Percentiles rank a stretch among this genome's conserved stretches.
phyloP scores from a whole-genome alignment of 2,888 invertebrate species.

The Tricholauxania praeusta region DNA sequence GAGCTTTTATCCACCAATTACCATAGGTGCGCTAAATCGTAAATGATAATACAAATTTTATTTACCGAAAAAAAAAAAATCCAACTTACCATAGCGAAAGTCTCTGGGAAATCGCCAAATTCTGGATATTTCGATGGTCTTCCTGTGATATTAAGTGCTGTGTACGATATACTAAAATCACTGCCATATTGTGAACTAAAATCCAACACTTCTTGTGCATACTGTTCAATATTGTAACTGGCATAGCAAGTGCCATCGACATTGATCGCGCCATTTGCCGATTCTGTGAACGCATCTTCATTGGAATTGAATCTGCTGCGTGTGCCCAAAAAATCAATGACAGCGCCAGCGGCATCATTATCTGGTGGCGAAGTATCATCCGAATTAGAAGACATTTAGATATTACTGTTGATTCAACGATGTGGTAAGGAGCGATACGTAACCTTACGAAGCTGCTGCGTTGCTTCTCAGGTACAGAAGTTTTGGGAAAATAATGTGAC shows the following conservation, averaged over 20 bases:
- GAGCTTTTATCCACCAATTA: conserved; percentile 86
- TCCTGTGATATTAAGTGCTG: conserved; percentile 87
- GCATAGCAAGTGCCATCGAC: conserved; percentile 47
- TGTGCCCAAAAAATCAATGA: conserved; percentile 52
- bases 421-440: conserved; percentile 19
- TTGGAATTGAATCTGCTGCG: conserved; percentile 42
- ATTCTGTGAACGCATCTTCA: conserved; percentile 28
- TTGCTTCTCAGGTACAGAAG: conserved; percentile 6
- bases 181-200: conserved; percentile 94
- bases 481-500: conserved; percentile 1
- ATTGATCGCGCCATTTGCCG: conserved; percentile 38
- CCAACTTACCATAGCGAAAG: conserved; percentile 85
- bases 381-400: conserved; percentile 39
- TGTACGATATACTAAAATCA: conserved; percentile 88
- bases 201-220: conserved; percentile 81
- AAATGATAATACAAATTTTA: conserved; percentile 31
- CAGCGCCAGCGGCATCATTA: conserved; percentile 46
- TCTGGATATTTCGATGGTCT: conserved; percentile 87
- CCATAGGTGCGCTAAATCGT: conserved; percentile 82
- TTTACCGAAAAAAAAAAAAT: not conserved
- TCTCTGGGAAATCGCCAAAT: conserved; percentile 92
- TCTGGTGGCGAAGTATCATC: conserved; percentile 34
- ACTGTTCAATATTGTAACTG: conserved; percentile 74
- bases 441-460: not conserved
- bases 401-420: conserved; percentile 6